phyloP scores from a whole-genome alignment of 2,113 vertebrate genomes.

The Nibea coibor region DNA sequence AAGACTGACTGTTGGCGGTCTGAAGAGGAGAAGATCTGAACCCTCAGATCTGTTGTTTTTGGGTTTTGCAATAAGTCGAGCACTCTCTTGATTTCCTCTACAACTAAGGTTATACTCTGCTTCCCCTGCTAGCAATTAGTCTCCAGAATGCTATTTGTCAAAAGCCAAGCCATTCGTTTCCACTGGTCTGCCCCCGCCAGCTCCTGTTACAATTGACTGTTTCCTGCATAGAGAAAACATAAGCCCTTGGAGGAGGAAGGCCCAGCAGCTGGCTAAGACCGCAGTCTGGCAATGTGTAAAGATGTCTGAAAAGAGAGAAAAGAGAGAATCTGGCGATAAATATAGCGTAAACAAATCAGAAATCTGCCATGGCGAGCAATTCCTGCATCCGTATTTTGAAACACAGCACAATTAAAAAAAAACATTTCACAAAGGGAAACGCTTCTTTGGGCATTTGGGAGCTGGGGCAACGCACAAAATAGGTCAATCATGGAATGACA shows the following conservation, averaged over 20 bases:
- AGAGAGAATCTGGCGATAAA: conserved; percentile 17
- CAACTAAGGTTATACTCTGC: conserved; percentile 69
- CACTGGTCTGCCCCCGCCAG: conserved; percentile 66
- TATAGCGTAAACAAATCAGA: conserved; percentile 52
- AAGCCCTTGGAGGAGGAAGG: conserved; percentile 57
- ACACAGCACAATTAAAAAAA: conserved; percentile 33
- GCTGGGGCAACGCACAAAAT: conserved; percentile 41
- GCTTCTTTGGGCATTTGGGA: conserved; percentile 41
- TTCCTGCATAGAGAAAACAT: conserved; percentile 77
- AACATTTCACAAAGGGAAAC: conserved; percentile 39
- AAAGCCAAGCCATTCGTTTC: conserved; percentile 66
- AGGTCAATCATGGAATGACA: conserved; percentile 60
- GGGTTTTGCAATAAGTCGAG: conserved; percentile 63
- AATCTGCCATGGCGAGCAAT: conserved; percentile 18
- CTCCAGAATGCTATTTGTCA: conserved; percentile 79
- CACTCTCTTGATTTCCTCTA: conserved; percentile 60
- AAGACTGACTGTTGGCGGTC: conserved; percentile 21
- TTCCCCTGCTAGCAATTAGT: conserved; percentile 81
- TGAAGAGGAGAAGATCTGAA: conserved; percentile 41
- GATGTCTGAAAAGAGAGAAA: conserved; percentile 21
- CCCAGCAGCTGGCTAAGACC: conserved; percentile 53
- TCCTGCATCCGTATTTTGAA: conserved; percentile 14
- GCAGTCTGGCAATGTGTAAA: conserved; percentile 31
- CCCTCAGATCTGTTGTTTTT: conserved; percentile 68
- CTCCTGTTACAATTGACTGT: conserved; percentile 77